phyloP scores from a whole-genome alignment of 2,888 invertebrate genomes.

The Ctena decussata region DNA sequence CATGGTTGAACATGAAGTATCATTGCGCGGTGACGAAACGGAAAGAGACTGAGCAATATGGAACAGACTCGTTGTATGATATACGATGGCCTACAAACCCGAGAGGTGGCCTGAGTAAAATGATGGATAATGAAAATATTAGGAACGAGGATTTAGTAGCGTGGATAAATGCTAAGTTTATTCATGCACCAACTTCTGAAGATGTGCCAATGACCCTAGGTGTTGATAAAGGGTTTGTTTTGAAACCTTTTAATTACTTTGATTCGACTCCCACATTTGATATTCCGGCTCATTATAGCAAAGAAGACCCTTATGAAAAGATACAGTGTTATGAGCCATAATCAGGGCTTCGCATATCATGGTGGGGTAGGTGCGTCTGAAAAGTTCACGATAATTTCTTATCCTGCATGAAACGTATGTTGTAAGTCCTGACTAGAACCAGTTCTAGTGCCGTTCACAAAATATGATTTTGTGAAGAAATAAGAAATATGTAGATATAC shows the following conservation, averaged over 20 bases:
- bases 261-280: constrained; percentile 67
- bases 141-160: constrained; percentile 63
- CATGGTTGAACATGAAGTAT: constrained; percentile 64
- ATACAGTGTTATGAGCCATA: constrained; percentile 35
- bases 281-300: constrained; percentile 47
- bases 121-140: constrained; percentile 62
- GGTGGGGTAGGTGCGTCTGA: no score
- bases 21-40: constrained; percentile 64
- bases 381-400: no score
- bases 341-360: no score
- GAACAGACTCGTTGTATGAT: constrained; percentile 62
- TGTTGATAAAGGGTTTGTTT: constrained; percentile 57
- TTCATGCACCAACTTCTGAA: constrained; percentile 67
- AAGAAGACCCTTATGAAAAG: constrained; percentile 19
- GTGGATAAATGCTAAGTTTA: constrained; percentile 67
- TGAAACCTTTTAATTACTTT: constrained; percentile 72
- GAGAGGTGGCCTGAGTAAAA: constrained; percentile 53
- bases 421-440: no score
- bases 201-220: constrained; percentile 70
- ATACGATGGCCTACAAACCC: constrained; percentile 33
- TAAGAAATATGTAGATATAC: no score
- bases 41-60: constrained; percentile 60
- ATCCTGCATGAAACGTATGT: no score
- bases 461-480: no score
- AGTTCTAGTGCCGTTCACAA: no score